These are phyloP conservation scores for Apomyelois bistriatella DNA, from an alignment of 2,888 invertebrate genomes.

Conservation along the genomic window DNA sequence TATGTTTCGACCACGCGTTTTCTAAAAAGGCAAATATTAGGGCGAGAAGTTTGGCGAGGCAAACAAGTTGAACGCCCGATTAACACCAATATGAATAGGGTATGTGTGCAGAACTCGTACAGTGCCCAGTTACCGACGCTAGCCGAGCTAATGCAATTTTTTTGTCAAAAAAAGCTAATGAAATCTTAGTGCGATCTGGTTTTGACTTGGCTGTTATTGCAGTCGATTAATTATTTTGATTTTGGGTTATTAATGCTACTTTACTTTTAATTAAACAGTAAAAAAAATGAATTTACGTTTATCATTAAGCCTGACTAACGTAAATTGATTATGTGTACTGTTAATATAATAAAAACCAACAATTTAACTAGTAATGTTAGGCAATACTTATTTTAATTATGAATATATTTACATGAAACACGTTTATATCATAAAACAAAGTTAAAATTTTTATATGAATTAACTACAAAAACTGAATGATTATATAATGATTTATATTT, in stretches of 20 bases:
- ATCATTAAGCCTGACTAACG: no score
- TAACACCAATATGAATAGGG: constrained; percentile 37
- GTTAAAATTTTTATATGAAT: no score
- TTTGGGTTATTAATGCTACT: background rate
- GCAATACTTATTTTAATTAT: no score
- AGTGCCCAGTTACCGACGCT: background rate
- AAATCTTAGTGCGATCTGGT: constrained; percentile 3
- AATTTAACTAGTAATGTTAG: no score
- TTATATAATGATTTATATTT: no score
- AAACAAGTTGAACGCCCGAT: constrained; percentile 45
- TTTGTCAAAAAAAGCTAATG: constrained; percentile 1
- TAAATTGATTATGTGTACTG: no score
- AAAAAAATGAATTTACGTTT: no score
- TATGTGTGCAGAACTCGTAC: constrained; percentile 19
- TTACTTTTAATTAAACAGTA: no score
- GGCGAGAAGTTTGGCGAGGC: constrained; percentile 36
- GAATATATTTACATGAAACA: no score
- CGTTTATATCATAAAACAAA: no score
- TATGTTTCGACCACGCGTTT: constrained; percentile 42
- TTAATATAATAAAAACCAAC: no score
- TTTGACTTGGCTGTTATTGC: background rate
- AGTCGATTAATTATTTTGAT: background rate
- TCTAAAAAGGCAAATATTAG: constrained; percentile 43
- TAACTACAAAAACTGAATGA: no score
- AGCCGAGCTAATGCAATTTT: constrained; percentile 2